Conservation (phyloP, 1,140 invertebrate species). For the Polypedilum vanderplanki region DNA sequence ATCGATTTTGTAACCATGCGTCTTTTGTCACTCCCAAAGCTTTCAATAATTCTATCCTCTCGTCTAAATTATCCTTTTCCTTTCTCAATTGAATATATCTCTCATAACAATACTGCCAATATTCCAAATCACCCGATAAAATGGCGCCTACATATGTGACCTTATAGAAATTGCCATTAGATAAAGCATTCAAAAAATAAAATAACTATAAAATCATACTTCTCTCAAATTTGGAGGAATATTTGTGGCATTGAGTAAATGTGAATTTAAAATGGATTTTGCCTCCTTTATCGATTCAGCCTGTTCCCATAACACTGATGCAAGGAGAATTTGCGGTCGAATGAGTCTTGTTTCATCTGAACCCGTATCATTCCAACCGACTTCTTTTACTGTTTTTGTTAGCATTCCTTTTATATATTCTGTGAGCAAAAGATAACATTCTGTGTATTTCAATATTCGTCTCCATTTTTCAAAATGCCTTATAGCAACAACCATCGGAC, state of each 20-base stretch:
- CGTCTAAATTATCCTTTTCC: constrained; percentile 54
- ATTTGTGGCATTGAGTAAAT: constrained; percentile 38
- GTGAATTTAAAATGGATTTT: constrained; percentile 42
- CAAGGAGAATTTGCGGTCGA: constrained; percentile 40
- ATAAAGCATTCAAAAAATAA: neutral
- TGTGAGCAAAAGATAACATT: constrained; percentile 56
- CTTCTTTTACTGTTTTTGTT: constrained; percentile 51
- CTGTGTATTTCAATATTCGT: constrained; percentile 59
- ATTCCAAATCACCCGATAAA: constrained; percentile 56
- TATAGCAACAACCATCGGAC: constrained; percentile 64
- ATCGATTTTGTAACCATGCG: constrained; percentile 63
- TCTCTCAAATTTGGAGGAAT: constrained; percentile 42
- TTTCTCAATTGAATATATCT: constrained; percentile 49
- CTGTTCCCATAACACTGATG: constrained; percentile 43
- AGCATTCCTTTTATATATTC: constrained; percentile 56
- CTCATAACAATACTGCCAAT: constrained; percentile 69
- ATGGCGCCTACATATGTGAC: constrained; percentile 43
- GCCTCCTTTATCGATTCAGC: constrained; percentile 41
- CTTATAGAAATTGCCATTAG: constrained; percentile 32
- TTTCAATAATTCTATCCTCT: constrained; percentile 58
- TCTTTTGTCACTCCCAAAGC: constrained; percentile 61
- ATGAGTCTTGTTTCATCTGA: constrained; percentile 50
- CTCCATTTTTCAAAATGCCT: constrained; percentile 62
- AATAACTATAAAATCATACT: constrained; percentile 34
- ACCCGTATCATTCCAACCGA: constrained; percentile 63